A percentile compares a stretch with the other conserved stretches of the same genome.
Conservation (phyloP, 2,888 invertebrate genomes). For the Heliconius ismenius region DNA sequence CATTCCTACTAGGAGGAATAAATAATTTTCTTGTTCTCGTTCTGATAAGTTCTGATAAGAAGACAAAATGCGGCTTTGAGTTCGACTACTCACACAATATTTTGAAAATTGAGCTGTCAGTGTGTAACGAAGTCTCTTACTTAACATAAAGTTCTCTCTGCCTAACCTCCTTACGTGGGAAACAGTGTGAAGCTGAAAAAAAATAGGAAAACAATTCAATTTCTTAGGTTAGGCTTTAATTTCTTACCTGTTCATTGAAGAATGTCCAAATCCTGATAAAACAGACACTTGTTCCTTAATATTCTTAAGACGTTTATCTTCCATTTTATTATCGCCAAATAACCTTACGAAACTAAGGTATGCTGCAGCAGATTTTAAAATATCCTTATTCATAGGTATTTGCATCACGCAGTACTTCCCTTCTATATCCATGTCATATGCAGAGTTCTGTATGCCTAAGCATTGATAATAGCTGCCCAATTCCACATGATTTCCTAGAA, state of each 20-base stretch:
- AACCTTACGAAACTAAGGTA: neutral
- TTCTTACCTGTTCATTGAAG: constrained; percentile 15
- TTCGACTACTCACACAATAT: neutral
- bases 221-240: neutral
- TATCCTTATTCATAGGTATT: constrained; percentile 51
- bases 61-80: neutral
- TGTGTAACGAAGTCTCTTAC: neutral
- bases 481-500: constrained; percentile 63
- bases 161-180: no score
- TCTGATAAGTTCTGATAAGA: neutral
- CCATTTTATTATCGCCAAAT: neutral
- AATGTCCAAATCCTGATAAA: constrained; percentile 15
- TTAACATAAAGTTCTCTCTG: neutral
- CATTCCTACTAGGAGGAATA: no score
- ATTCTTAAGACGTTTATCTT: neutral
- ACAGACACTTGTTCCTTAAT: constrained; percentile 20
- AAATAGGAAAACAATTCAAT: neutral
- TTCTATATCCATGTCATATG: constrained; percentile 54
- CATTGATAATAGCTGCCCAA: constrained; percentile 68
- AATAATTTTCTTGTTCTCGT: neutral
- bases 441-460: constrained; percentile 51
- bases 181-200: neutral
- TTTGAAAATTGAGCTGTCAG: neutral
- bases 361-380: neutral
- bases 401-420: constrained; percentile 71